These are phyloP conservation scores for Hylaeus volcanicus DNA, from an alignment of 1,140 invertebrate genomes.

Conservation along the genomic window DNA sequence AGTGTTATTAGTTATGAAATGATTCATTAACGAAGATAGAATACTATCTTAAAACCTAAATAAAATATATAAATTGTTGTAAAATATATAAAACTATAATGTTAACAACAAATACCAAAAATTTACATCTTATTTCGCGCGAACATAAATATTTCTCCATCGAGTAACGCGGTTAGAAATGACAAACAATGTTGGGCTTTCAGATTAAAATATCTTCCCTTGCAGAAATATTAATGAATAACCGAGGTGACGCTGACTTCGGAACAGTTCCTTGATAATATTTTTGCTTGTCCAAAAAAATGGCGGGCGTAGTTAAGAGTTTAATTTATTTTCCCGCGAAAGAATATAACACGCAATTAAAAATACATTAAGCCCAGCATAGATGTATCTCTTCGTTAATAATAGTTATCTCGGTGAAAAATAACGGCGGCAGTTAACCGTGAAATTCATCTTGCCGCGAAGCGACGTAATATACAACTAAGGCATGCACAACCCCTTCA, in stretches of 20 bases:
- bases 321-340: slow-evolving; percentile 7
- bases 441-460: slow-evolving; percentile 22
- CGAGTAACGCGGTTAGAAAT: neutral
- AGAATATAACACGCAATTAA: slow-evolving; percentile 38
- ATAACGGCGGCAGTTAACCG: slow-evolving; percentile 12
- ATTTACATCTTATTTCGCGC: neutral
- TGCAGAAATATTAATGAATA: neutral
- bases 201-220: neutral
- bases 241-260: neutral
- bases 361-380: slow-evolving; percentile 29
- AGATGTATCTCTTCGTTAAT: slow-evolving; percentile 28
- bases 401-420: slow-evolving; percentile 28
- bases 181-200: neutral
- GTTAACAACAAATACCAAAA: no score
- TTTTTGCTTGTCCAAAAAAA: neutral
- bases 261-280: neutral
- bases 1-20: no score
- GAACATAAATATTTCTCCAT: neutral
- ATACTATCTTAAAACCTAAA: no score
- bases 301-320: neutral
- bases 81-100: no score
- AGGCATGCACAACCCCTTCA: neutral
- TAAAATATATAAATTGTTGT: no score
- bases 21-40: no score
- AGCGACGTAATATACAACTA: neutral